These are phyloP conservation scores for Saturnia pavonia DNA, from an alignment of 2,888 invertebrate genomes.

Conservation along the genomic window DNA sequence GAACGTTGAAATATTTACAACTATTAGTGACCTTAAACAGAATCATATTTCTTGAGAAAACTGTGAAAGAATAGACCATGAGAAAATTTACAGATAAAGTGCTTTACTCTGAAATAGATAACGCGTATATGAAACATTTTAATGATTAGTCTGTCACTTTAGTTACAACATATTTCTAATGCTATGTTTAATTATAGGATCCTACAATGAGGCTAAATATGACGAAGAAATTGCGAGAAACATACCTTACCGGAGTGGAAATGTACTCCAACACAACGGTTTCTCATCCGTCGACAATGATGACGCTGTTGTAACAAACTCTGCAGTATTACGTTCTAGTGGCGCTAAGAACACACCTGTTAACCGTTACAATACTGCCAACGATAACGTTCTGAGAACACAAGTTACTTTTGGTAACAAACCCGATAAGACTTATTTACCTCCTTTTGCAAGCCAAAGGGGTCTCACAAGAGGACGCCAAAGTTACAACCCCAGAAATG, in stretches of 20 bases:
- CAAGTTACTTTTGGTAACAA: conserved; percentile 20
- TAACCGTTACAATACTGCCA: background rate
- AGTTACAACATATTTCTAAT: background rate
- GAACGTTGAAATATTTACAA: too few relatives aligned
- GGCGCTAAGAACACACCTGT: conserved; percentile 3
- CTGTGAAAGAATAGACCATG: too few relatives aligned
- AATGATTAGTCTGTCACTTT: background rate
- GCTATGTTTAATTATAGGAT: conserved; percentile 44
- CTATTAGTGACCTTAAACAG: too few relatives aligned
- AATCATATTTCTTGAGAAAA: too few relatives aligned
- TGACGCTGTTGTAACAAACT: conserved; percentile 55
- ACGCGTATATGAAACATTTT: background rate
- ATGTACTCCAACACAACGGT: conserved; percentile 20
- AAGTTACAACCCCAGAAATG: conserved; percentile 55
- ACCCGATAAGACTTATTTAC: conserved; percentile 50
- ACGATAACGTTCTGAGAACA: conserved; percentile 5
- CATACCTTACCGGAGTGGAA: conserved; percentile 31
- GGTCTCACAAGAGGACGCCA: conserved; percentile 62
- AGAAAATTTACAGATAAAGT: background rate
- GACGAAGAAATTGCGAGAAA: conserved; percentile 36
- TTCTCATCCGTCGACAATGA: conserved; percentile 33
- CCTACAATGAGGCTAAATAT: conserved; percentile 66
- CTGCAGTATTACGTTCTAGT: conserved; percentile 35
- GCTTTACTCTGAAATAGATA: background rate
- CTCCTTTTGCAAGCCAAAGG: conserved; percentile 44